These are phyloP conservation scores for Siphamia tubifer DNA, from an alignment of 2,113 vertebrate genomes.

Conservation along the genomic window DNA sequence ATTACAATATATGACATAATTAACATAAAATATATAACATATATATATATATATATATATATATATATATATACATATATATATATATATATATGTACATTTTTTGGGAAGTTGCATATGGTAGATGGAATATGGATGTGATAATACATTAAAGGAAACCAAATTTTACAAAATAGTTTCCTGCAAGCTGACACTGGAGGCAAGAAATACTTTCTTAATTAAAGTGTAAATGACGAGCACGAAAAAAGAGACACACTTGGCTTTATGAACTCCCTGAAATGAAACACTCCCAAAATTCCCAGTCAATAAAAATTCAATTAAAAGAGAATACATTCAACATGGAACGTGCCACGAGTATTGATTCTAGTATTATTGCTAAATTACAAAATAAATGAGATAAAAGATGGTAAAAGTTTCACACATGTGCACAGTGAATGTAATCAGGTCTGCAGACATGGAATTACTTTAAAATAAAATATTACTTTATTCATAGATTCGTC, in stretches of 20 bases:
- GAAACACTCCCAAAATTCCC: not conserved
- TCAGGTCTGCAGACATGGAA: not conserved
- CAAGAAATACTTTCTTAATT: not conserved
- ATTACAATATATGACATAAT: no score
- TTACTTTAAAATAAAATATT: not conserved
- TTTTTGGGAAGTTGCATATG: no score
- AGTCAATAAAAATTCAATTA: conserved; percentile 2
- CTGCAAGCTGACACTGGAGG: not conserved
- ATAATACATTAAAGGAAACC: not conserved
- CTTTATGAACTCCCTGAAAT: not conserved
- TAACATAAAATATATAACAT: no score
- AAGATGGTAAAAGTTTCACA: not conserved
- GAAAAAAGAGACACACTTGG: not conserved
- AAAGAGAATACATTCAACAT: not conserved
- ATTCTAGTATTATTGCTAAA: not conserved
- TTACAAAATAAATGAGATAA: not conserved
- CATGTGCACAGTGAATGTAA: not conserved
- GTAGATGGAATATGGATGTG: not conserved
- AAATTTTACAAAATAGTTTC: not conserved
- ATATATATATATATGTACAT: no score
- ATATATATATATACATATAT: no score
- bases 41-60: no score
- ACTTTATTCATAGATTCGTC: no score
- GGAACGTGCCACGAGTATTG: not conserved
- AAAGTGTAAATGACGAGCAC: not conserved